phyloP scores from a whole-genome alignment of 2,113 vertebrate species.

The Neofelis nebulosa region DNA sequence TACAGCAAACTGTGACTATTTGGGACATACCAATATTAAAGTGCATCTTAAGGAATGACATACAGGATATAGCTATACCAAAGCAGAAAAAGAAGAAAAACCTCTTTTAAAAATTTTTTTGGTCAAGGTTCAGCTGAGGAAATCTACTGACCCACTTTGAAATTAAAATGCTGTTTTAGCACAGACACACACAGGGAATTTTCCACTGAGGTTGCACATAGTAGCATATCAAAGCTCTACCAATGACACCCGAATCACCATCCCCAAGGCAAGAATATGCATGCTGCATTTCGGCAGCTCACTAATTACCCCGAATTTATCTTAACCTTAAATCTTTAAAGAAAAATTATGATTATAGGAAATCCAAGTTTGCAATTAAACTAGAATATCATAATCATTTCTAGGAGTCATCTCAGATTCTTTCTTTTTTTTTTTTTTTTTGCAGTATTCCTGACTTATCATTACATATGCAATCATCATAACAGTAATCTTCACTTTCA shows the following conservation, averaged over 20 bases:
- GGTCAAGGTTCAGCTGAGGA: conserved; percentile 41
- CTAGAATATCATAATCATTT: conserved; percentile 24
- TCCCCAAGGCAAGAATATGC: not conserved
- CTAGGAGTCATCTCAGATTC: not conserved
- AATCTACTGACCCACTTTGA: conserved; percentile 58
- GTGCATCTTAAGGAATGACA: not conserved
- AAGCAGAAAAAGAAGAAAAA: conserved; percentile 5
- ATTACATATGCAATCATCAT: not conserved
- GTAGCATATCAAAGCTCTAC: conserved; percentile 25
- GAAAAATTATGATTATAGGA: conserved; percentile 17
- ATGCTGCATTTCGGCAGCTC: conserved; percentile 3
- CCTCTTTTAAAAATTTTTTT: not conserved
- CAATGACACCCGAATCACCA: not conserved
- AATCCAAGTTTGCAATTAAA: conserved; percentile 43
- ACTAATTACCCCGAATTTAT: not conserved
- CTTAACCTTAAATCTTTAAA: conserved; percentile 41
- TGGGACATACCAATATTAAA: not conserved
- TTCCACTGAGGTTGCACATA: conserved; percentile 34
- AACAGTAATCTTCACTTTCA: conserved; percentile 28
- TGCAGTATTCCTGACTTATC: not conserved
- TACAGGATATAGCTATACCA: not conserved
- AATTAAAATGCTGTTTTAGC: conserved; percentile 47
- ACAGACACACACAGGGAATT: not conserved
- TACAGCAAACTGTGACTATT: not conserved
- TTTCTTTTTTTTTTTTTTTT: not conserved